These are phyloP conservation scores for Ephydatia muelleri DNA, from an alignment of 37 sponge, comb jelly and placozoan species.

Conservation along the genomic window DNA sequence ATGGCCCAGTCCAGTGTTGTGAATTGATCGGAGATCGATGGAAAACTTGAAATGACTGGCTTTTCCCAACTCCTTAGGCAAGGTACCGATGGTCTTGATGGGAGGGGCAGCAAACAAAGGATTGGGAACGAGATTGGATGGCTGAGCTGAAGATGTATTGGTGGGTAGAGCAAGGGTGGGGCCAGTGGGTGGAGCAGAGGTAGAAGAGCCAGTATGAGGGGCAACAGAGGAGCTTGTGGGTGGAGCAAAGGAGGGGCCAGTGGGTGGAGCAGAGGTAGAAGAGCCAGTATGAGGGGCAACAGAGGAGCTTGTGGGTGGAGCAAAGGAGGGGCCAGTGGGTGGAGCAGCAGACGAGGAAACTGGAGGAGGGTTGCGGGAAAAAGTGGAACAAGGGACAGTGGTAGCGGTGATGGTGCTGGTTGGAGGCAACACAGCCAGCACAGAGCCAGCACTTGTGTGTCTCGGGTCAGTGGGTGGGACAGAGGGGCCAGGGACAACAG, in stretches of 20 bases:
- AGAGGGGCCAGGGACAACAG: not conserved
- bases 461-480: no score
- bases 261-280: not conserved
- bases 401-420: conserved; percentile 2
- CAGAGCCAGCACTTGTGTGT: no score
- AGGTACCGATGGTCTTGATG: not conserved
- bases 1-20: not conserved
- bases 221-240: not conserved
- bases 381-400: not conserved
- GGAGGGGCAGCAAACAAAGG: not conserved
- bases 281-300: not conserved
- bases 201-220: no score
- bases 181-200: conserved; percentile 1
- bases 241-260: not conserved
- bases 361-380: not conserved
- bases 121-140: not conserved
- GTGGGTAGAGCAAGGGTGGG: not conserved
- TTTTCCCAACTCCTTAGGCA: not conserved
- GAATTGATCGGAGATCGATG: conserved; percentile 28
- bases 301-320: not conserved
- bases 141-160: not conserved
- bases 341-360: not conserved
- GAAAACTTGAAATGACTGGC: conserved; percentile 15
- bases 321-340: not conserved
- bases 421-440: no score